Percentiles rank a stretch among this genome's conserved stretches.
These are phyloP conservation scores for Eira barbara DNA, from an alignment of 2,113 vertebrate genomes.

Conservation along the genomic window DNA sequence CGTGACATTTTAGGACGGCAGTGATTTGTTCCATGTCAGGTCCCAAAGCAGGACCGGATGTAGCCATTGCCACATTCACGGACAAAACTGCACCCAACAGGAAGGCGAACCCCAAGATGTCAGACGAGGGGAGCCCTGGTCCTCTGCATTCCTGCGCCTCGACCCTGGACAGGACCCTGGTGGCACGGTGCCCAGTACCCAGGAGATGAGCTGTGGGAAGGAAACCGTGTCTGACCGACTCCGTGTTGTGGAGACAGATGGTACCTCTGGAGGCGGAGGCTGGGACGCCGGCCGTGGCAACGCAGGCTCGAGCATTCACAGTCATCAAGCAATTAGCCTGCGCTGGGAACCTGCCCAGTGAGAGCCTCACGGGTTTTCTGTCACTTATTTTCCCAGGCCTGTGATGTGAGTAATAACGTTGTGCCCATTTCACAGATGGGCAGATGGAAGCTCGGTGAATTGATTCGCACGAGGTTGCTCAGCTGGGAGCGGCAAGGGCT, in stretches of 20 bases:
- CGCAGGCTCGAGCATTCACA: neutral
- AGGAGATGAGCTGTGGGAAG: neutral
- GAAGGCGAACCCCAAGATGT: rapidly evolving
- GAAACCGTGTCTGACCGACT: rapidly evolving
- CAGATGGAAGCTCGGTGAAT: neutral
- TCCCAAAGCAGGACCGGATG: neutral
- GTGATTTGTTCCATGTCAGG: neutral
- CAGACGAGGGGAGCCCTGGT: rapidly evolving
- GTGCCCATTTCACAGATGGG: neutral
- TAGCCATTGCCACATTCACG: rapidly evolving
- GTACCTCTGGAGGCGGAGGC: neutral
- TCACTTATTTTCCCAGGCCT: neutral
- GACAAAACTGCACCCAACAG: rapidly evolving
- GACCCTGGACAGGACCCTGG: rapidly evolving
- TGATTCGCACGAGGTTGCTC: neutral
- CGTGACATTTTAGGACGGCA: neutral
- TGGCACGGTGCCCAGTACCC: rapidly evolving
- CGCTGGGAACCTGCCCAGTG: neutral
- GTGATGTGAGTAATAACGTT: neutral
- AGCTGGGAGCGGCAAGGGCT: neutral
- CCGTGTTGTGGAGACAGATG: rapidly evolving
- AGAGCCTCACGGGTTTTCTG: neutral
- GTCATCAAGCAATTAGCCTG: neutral
- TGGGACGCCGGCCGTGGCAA: neutral
- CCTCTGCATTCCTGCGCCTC: rapidly evolving